These are phyloP conservation scores for Poecilia velifera DNA, from an alignment of 2,797 vertebrate species.

Conservation along the genomic window DNA sequence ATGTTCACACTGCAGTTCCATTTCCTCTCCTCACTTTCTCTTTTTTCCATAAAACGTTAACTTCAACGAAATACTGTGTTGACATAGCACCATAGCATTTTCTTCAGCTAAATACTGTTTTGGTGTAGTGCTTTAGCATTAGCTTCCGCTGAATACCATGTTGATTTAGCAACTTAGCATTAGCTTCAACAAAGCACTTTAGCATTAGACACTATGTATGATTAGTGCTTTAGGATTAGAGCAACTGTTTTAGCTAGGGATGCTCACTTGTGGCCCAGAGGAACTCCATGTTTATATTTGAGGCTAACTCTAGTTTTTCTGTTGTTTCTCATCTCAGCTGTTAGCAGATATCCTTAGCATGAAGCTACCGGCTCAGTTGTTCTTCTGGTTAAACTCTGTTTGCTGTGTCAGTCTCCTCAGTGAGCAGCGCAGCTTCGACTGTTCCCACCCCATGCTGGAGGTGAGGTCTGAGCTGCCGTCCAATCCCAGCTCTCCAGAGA, in stretches of 20 bases:
- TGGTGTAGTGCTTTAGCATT: too few species aligned
- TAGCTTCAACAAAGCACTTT: not conserved
- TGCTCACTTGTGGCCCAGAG: not conserved
- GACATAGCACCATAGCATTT: too few species aligned
- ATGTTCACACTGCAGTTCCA: too few species aligned
- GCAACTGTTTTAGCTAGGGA: not conserved
- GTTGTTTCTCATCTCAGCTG: not conserved
- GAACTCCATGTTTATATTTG: not conserved
- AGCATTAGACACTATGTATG: not conserved
- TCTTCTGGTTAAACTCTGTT: not conserved
- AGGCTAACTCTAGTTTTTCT: not conserved
- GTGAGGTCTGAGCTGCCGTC: slow-evolving; percentile 88
- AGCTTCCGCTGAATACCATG: not conserved
- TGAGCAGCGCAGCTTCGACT: slow-evolving; percentile 86
- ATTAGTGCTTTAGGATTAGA: not conserved
- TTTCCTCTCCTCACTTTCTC: too few species aligned
- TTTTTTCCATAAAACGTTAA: too few species aligned
- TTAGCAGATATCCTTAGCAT: not conserved
- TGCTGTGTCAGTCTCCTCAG: slow-evolving; percentile 77
- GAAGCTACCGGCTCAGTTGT: not conserved
- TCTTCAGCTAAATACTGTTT: too few species aligned
- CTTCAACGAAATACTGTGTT: too few species aligned
- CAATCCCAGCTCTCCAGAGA: slow-evolving; percentile 94
- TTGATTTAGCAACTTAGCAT: not conserved
- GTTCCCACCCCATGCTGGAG: slow-evolving; percentile 86